A percentile compares a stretch with the other conserved stretches of the same genome.
Evolutionary conservation across 2,797 vertebrate genomes (phyloP).

Genomic region (Lacerta viridis): DNA sequence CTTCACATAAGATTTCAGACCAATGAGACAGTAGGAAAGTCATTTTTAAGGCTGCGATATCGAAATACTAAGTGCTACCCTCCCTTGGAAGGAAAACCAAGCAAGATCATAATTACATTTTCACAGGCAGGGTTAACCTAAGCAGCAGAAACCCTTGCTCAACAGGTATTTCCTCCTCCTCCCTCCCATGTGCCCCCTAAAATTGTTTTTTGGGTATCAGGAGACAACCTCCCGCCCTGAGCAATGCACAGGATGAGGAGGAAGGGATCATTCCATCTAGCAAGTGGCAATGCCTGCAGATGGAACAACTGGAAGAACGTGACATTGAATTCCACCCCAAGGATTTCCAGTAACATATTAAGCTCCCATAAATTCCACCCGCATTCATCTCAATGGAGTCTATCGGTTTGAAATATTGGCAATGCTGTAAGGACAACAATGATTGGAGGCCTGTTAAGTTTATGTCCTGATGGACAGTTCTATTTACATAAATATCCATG

Average conservation of each 20-base stretch:
- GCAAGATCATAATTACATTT: background rate
- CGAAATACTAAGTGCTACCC: background rate
- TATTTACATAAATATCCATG: background rate
- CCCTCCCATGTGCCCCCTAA: too few species aligned
- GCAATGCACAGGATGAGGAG: too few species aligned
- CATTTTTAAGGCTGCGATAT: background rate
- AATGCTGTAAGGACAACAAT: background rate
- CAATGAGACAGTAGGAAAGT: background rate
- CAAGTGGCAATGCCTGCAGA: too few species aligned
- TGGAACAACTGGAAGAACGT: too few species aligned
- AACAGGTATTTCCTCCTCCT: too few species aligned
- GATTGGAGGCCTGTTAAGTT: background rate
- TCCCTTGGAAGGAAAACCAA: background rate
- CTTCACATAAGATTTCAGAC: background rate
- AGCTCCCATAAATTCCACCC: background rate
- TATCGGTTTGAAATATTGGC: background rate
- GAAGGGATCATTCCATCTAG: too few species aligned
- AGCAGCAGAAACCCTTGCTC: too few species aligned
- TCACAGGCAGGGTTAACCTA: background rate
- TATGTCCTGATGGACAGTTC: background rate
- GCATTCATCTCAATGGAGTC: background rate
- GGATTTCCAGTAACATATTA: background rate
- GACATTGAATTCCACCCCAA: background rate
- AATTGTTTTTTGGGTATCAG: too few species aligned
- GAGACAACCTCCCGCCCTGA: too few species aligned